A percentile compares a stretch with the other conserved stretches of the same genome.
These are phyloP conservation scores for Meloidogyne exigua DNA, from an alignment of 1,140 invertebrate species.

Conservation along the genomic window DNA sequence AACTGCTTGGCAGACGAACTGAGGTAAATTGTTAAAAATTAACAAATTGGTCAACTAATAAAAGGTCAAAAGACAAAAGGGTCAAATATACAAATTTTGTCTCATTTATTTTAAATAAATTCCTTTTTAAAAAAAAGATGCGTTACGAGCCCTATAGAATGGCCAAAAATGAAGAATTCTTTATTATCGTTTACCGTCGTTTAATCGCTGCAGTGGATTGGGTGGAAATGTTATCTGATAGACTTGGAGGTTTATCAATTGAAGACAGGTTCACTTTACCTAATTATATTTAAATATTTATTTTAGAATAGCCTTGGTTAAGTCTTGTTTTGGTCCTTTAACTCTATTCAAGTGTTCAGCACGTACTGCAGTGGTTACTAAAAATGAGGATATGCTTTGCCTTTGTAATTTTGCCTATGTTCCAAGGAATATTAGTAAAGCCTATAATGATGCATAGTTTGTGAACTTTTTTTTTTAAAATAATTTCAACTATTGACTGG, in stretches of 20 bases:
- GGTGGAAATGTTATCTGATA: conserved; percentile 57
- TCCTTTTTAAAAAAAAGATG: conserved; percentile 38
- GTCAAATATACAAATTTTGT: not conserved
- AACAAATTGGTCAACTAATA: not conserved
- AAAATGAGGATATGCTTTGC: conserved; percentile 57
- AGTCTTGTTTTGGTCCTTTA: conserved; percentile 58
- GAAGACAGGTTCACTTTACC: conserved; percentile 45
- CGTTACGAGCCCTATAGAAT: conserved; percentile 62
- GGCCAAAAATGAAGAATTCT: conserved; percentile 60
- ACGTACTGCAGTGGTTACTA: conserved; percentile 56
- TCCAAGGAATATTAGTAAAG: conserved; percentile 55
- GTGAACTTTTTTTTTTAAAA: conserved; percentile 14
- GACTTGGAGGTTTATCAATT: conserved; percentile 44
- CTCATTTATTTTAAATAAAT: conserved; percentile 16
- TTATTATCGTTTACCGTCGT: conserved; percentile 56
- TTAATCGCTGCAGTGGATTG: conserved; percentile 63
- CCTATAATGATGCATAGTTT: conserved; percentile 58
- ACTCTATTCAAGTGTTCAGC: conserved; percentile 60
- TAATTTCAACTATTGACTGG: no score
- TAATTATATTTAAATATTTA: not conserved
- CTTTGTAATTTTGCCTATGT: conserved; percentile 63
- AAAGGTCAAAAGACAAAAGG: not conserved
- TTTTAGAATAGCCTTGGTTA: conserved; percentile 52
- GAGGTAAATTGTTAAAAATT: conserved; percentile 36
- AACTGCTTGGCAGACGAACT: conserved; percentile 53